Percentiles rank a stretch among this genome's conserved stretches.
These are phyloP conservation scores for Serripes groenlandicus DNA, from an alignment of 2,888 invertebrate genomes.

Conservation along the genomic window DNA sequence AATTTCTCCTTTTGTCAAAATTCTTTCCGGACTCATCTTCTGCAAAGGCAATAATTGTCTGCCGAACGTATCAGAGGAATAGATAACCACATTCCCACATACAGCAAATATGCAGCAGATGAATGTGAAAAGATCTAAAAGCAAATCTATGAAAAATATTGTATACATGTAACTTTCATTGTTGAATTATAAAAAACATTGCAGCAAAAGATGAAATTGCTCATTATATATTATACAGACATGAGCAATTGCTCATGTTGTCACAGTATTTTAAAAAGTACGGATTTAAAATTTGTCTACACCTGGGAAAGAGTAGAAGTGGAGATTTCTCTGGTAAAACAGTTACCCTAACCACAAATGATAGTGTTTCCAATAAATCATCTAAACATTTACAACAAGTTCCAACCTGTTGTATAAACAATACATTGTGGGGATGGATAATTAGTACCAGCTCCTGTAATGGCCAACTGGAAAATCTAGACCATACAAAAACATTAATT, in stretches of 20 bases:
- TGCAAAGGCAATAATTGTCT: too few relatives aligned
- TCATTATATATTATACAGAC: too few relatives aligned
- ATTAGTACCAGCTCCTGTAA: constrained; percentile 11
- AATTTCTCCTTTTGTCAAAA: too few relatives aligned
- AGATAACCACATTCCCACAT: too few relatives aligned
- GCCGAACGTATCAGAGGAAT: too few relatives aligned
- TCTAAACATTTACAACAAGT: constrained; percentile 4
- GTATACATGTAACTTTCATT: too few relatives aligned
- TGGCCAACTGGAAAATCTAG: background rate
- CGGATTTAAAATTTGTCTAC: background rate
- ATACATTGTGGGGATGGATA: background rate
- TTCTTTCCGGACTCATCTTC: too few relatives aligned
- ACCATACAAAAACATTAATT: too few relatives aligned
- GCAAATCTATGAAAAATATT: too few relatives aligned
- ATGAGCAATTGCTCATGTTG: background rate
- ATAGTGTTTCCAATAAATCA: constrained; percentile 9
- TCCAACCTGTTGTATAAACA: constrained; percentile 13
- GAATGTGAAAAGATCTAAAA: too few relatives aligned
- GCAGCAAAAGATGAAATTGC: background rate
- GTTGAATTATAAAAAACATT: background rate
- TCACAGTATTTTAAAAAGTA: background rate
- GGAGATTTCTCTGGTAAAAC: background rate
- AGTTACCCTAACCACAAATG: constrained; percentile 5
- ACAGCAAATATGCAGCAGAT: too few relatives aligned
- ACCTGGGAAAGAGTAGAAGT: background rate